phyloP scores from a whole-genome alignment of 2,113 vertebrate genomes.

The Phyllostomus discolor region DNA sequence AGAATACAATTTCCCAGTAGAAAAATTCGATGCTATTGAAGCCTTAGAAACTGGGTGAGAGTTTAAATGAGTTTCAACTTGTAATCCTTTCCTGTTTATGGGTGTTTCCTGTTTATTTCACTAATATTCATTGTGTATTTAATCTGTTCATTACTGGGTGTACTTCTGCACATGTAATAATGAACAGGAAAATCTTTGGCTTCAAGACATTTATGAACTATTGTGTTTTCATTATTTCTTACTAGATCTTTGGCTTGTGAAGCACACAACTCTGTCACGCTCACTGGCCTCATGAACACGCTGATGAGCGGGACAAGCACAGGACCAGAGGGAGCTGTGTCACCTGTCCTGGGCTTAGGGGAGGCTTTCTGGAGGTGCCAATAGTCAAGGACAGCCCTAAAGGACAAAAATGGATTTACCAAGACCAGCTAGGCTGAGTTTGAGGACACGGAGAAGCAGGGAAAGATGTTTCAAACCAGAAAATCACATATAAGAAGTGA shows the following conservation, averaged over 20 bases:
- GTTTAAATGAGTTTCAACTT: not conserved
- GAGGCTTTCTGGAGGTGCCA: not conserved
- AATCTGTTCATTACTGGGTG: not conserved
- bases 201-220: not conserved
- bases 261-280: not conserved
- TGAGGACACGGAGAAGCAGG: not conserved
- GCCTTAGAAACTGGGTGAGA: not conserved
- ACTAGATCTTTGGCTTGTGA: not conserved
- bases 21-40: not conserved
- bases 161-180: not conserved
- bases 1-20: not conserved
- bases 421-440: not conserved
- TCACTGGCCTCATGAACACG: not conserved
- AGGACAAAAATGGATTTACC: not conserved
- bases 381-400: not conserved
- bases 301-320: not conserved
- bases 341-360: rapidly evolving
- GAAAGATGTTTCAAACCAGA: not conserved
- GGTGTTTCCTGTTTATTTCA: not conserved
- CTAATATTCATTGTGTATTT: not conserved
- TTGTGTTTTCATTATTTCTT: not conserved
- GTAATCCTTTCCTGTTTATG: not conserved
- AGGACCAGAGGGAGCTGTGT: not conserved
- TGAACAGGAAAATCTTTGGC: not conserved
- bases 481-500: not conserved